Conservation (phyloP, 2,888 invertebrate species). For the Myopa tessellatipennis region DNA sequence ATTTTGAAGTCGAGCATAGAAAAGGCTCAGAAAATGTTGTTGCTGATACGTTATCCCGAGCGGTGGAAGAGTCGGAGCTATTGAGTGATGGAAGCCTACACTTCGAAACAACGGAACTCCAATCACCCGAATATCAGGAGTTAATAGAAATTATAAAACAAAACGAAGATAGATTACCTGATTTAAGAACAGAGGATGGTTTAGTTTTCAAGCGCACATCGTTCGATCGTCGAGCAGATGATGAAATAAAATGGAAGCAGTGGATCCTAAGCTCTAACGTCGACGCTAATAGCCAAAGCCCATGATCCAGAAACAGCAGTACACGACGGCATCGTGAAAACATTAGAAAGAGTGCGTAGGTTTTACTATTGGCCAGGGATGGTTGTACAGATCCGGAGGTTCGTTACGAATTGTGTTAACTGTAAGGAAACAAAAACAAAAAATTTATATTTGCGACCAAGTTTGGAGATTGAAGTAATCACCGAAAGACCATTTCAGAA, state of each 20-base stretch:
- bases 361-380: not conserved
- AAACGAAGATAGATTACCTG: constrained; percentile 44
- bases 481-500: not conserved
- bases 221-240: not conserved
- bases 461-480: not conserved
- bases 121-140: constrained; percentile 22
- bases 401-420: not conserved
- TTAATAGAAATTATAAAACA: constrained; percentile 2
- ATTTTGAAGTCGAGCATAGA: not conserved
- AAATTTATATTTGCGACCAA: not conserved
- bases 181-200: constrained; percentile 38
- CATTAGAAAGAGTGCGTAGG: too few species aligned
- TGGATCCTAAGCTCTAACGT: constrained; percentile 9
- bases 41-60: constrained; percentile 39
- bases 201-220: not conserved
- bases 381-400: not conserved
- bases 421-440: constrained; percentile 35
- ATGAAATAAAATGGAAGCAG: constrained; percentile 11
- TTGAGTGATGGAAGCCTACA: constrained; percentile 23
- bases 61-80: constrained; percentile 8
- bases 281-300: too few species aligned
- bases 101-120: not conserved
- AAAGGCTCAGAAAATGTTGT: constrained; percentile 46
- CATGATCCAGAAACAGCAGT: too few species aligned
- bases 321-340: too few species aligned